These are phyloP conservation scores for Pionites leucogaster DNA, from an alignment of 2,113 vertebrate species.

Conservation along the genomic window DNA sequence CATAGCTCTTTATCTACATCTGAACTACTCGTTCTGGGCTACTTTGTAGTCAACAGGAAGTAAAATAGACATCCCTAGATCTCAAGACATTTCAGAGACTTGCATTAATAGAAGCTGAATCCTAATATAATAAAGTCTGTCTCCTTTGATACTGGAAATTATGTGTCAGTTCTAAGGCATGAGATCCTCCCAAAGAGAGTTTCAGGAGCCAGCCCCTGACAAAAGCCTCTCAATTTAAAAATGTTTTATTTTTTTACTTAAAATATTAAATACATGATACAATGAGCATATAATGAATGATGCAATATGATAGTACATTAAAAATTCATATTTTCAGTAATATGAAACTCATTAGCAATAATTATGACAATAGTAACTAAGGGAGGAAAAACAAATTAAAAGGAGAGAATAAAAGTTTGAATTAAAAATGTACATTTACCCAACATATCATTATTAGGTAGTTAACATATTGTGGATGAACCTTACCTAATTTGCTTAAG, in stretches of 20 bases:
- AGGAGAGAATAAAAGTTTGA: background rate
- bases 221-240: background rate
- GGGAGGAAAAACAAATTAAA: background rate
- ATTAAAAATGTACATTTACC: background rate
- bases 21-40: background rate
- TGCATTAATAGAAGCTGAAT: background rate
- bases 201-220: background rate
- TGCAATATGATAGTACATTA: background rate
- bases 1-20: background rate
- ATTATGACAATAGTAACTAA: background rate
- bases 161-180: background rate
- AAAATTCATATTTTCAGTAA: background rate
- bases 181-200: background rate
- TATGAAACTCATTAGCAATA: background rate
- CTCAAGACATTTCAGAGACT: background rate
- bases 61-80: background rate
- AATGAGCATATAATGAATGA: background rate
- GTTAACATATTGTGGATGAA: background rate
- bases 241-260: background rate
- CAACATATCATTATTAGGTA: background rate
- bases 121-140: background rate
- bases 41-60: background rate
- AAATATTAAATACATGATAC: background rate
- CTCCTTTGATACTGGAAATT: background rate
- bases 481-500: background rate